Conservation (phyloP, 2,888 invertebrate species). For the Agrochola lota region DNA sequence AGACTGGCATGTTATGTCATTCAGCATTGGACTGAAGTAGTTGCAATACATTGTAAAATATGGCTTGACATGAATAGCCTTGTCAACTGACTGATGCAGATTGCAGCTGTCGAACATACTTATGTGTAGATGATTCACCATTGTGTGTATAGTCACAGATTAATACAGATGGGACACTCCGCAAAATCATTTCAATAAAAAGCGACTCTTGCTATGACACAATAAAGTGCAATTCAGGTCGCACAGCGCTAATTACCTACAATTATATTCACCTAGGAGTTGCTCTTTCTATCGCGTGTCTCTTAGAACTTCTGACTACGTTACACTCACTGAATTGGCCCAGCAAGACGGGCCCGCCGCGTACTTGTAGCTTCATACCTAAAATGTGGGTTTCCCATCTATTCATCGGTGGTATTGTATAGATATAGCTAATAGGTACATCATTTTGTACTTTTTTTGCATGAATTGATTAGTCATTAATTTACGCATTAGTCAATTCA, state of each 20-base stretch:
- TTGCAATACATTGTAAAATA: slow-evolving; percentile 34
- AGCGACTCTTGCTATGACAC: too few relatives aligned
- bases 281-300: too few relatives aligned
- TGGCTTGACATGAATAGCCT: slow-evolving; percentile 54
- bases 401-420: background rate
- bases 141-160: background rate
- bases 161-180: too few relatives aligned
- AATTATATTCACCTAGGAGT: too few relatives aligned
- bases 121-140: slow-evolving; percentile 23
- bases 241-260: too few relatives aligned
- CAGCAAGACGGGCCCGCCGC: too few relatives aligned
- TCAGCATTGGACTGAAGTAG: slow-evolving; percentile 25
- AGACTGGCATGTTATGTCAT: slow-evolving; percentile 26
- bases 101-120: slow-evolving; percentile 41
- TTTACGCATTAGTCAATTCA: slow-evolving; percentile 26
- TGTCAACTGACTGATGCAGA: slow-evolving; percentile 42
- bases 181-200: too few relatives aligned
- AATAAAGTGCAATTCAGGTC: too few relatives aligned
- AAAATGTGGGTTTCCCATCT: too few relatives aligned
- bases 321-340: too few relatives aligned
- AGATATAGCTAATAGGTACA: slow-evolving; percentile 7
- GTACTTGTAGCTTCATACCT: too few relatives aligned
- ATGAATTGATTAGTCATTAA: slow-evolving; percentile 25
- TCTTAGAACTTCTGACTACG: too few relatives aligned
- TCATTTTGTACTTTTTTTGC: slow-evolving; percentile 5